These are phyloP conservation scores for Holotrichia oblita DNA, from an alignment of 1,140 invertebrate genomes.

Conservation along the genomic window DNA sequence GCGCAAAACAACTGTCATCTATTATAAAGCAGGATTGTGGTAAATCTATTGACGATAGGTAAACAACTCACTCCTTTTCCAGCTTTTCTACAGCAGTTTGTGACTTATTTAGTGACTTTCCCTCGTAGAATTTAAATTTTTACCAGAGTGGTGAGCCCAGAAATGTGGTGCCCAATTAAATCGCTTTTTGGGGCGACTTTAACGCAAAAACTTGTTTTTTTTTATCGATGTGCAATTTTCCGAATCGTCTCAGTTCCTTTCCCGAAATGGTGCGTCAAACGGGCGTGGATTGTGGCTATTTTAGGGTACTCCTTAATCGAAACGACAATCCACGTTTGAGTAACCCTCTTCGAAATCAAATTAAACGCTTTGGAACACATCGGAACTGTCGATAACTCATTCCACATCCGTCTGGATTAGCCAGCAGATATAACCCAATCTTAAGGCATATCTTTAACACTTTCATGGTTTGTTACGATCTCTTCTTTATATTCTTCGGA, in stretches of 20 bases:
- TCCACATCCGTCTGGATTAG: conserved; percentile 98
- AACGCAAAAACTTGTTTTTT: too few species aligned
- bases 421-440: conserved; percentile 93
- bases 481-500: conserved; percentile 79
- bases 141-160: too few species aligned
- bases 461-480: conserved; percentile 82
- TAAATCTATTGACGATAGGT: too few species aligned
- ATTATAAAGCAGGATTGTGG: too few species aligned
- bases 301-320: conserved; percentile 96
- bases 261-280: conserved; percentile 97
- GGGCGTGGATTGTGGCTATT: conserved; percentile 98
- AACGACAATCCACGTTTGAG: conserved; percentile 94
- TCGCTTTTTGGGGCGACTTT: too few species aligned
- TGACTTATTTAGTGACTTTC: too few species aligned
- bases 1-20: too few species aligned
- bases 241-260: conserved; percentile 98
- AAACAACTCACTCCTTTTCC: too few species aligned
- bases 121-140: too few species aligned
- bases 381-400: conserved; percentile 99
- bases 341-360: conserved; percentile 97
- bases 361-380: conserved; percentile 97
- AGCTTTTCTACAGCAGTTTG: too few species aligned
- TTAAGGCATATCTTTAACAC: conserved; percentile 76
- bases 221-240: too few species aligned
- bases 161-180: too few species aligned